Percentiles rank a stretch among this genome's conserved stretches.
Conservation (phyloP, 2,888 invertebrate genomes). For the Melipona beecheii region DNA sequence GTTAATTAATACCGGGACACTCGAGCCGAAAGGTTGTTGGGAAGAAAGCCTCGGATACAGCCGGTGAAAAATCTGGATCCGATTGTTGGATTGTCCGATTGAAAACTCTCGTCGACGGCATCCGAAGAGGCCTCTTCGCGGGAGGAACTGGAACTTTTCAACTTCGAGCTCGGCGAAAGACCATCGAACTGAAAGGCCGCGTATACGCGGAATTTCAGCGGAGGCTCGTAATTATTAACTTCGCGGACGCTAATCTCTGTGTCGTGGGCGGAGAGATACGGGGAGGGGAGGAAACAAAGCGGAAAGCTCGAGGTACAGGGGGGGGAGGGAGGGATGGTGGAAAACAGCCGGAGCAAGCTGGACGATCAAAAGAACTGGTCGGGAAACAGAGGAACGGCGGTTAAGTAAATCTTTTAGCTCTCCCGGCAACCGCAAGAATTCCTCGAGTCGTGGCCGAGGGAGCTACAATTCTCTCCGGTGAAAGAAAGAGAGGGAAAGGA, state of each 20-base stretch:
- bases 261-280: not conserved
- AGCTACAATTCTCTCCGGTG: slow-evolving; percentile 53
- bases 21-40: not conserved
- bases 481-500: slow-evolving; percentile 42
- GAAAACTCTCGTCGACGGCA: not conserved
- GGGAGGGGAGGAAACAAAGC: slow-evolving; percentile 11
- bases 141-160: not conserved
- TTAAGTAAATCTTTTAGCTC: slow-evolving; percentile 59
- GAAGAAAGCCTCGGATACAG: no score
- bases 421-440: slow-evolving; percentile 40
- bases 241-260: slow-evolving; percentile 31
- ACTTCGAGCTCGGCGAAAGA: slow-evolving; percentile 1
- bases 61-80: not conserved
- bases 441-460: slow-evolving; percentile 15
- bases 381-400: slow-evolving; percentile 26
- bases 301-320: not conserved
- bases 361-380: slow-evolving; percentile 49
- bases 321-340: not conserved
- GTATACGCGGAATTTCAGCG: slow-evolving; percentile 16
- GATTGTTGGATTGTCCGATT: not conserved
- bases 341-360: slow-evolving; percentile 18
- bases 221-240: slow-evolving; percentile 46
- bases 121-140: not conserved
- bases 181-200: slow-evolving; percentile 6
- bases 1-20: not conserved